Conservation (phyloP, 2,888 invertebrate species). For the Ethmia dodecea region DNA sequence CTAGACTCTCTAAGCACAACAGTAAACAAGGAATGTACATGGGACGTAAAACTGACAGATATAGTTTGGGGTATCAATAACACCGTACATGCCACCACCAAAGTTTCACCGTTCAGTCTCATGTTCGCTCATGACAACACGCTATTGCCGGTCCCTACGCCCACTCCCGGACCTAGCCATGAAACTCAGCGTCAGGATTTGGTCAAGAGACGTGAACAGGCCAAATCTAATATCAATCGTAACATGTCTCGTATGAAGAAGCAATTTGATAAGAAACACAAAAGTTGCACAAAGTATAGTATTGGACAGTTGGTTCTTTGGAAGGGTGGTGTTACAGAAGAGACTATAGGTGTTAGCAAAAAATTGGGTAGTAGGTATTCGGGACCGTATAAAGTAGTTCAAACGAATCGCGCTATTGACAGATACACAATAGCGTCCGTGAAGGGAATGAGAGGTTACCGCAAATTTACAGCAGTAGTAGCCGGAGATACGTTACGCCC, state of each 20-base stretch:
- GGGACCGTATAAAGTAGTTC: constrained; percentile 5
- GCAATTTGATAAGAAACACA: constrained; percentile 12
- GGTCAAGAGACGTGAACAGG: too few species aligned
- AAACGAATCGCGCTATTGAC: constrained; percentile 10
- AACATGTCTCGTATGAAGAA: constrained; percentile 15
- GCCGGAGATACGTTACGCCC: constrained; percentile 13
- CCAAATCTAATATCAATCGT: constrained; percentile 12
- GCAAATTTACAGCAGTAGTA: constrained; percentile 12
- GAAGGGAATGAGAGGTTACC: constrained; percentile 16
- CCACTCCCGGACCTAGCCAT: too few species aligned
- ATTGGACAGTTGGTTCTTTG: constrained; percentile 8
- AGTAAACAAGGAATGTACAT: constrained; percentile 6
- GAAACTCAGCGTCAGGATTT: too few species aligned
- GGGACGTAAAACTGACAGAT: constrained; percentile 6
- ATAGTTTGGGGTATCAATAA: constrained; percentile 20
- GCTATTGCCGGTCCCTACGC: too few species aligned
- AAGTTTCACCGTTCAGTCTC: too few species aligned
- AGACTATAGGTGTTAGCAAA: background rate
- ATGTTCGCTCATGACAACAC: too few species aligned
- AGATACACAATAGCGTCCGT: constrained; percentile 15
- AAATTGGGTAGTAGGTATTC: constrained; percentile 1
- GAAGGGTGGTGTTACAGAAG: constrained; percentile 1
- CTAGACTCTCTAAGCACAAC: constrained; percentile 1
- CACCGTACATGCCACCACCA: too few species aligned
- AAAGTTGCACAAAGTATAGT: constrained; percentile 11